Conservation (phyloP, 2,797 vertebrate genomes). For the Glyptemys insculpta region DNA sequence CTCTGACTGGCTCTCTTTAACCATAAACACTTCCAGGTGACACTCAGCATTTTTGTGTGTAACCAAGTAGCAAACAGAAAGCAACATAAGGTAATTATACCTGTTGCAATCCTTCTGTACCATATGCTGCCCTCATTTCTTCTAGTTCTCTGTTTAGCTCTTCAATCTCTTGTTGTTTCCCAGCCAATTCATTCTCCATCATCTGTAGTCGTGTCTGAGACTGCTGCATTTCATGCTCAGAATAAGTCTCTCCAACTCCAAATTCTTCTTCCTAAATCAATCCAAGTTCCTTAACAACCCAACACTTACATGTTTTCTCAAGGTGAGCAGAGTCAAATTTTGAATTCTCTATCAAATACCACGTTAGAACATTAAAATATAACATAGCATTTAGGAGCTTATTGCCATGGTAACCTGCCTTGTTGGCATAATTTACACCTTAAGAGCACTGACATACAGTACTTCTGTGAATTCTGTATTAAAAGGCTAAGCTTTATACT, state of each 20-base stretch:
- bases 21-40: background rate
- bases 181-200: constrained; percentile 88
- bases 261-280: constrained; percentile 92
- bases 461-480: constrained; percentile 39
- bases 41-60: background rate
- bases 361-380: constrained; percentile 62
- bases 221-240: constrained; percentile 82
- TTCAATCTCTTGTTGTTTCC: constrained; percentile 89
- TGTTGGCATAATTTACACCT: constrained; percentile 68
- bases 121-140: constrained; percentile 89
- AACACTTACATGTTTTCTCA: constrained; percentile 60
- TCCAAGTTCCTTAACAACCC: constrained; percentile 76
- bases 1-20: constrained; percentile 9
- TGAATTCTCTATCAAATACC: constrained; percentile 48
- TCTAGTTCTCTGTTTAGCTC: constrained; percentile 91
- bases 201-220: constrained; percentile 78
- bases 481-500: constrained; percentile 32
- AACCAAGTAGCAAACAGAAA: constrained; percentile 62
- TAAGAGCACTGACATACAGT: constrained; percentile 58
- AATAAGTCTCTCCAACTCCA: constrained; percentile 80
- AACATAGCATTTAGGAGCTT: constrained; percentile 53
- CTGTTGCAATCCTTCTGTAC: constrained; percentile 94
- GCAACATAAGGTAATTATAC: constrained; percentile 81
- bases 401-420: constrained; percentile 71
- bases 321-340: constrained; percentile 58